Evolutionary conservation across 2,797 vertebrate genomes (phyloP).

Genomic region (Rousettus madagascariensis): DNA sequence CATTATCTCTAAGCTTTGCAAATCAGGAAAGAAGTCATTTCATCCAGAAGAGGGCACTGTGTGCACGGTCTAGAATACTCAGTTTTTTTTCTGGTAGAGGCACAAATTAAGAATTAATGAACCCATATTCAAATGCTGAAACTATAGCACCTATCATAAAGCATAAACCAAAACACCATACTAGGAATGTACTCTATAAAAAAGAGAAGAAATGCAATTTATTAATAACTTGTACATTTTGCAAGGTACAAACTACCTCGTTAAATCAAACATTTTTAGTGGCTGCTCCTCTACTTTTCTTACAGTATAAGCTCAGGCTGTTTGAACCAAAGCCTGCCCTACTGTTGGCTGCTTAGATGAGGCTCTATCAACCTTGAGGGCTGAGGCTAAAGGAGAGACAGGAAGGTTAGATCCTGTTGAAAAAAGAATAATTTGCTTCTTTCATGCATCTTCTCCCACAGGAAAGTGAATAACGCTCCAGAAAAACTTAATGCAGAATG

Average conservation of each 20-base stretch:
- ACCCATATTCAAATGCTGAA: conserved; percentile 61
- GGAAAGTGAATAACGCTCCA: background rate
- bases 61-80: conserved; percentile 56
- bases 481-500: conserved; percentile 35
- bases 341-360: background rate
- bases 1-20: background rate
- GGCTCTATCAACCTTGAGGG: background rate
- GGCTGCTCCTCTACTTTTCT: conserved; percentile 9
- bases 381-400: background rate
- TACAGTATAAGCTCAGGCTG: background rate
- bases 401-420: background rate
- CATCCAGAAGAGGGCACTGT: conserved; percentile 80
- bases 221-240: conserved; percentile 66
- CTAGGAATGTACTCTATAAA: conserved; percentile 68
- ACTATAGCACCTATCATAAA: conserved; percentile 69
- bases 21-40: background rate
- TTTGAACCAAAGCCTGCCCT: conserved; percentile 40
- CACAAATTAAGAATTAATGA: conserved; percentile 68
- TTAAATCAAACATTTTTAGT: conserved; percentile 67
- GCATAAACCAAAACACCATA: conserved; percentile 64
- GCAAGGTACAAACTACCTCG: conserved; percentile 60
- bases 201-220: conserved; percentile 68
- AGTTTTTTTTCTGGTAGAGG: conserved; percentile 23
- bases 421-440: conserved; percentile 19
- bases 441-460: background rate